Evolutionary conservation across 2,113 vertebrate genomes (phyloP), one percentile per base, ranked within the genome.

Genomic region (Rhea americana): DNA sequence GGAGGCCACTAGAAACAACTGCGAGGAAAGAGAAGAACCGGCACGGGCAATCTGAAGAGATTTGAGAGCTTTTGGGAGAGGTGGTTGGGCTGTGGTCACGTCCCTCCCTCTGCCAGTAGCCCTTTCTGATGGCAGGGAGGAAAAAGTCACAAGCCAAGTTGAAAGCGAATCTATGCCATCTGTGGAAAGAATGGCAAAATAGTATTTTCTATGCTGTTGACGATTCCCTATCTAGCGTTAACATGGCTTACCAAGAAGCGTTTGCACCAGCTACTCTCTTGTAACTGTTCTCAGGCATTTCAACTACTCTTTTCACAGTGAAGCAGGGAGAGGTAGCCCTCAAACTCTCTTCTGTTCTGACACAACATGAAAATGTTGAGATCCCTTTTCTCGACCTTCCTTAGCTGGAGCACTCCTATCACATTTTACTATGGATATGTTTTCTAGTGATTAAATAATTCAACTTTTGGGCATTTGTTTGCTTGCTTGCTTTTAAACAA

Each of bases 21-120:
- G 25, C 18, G 16, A 35, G 11, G 24, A 24, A 8, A 9, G 7
- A 25, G 47, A n/a, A n/a, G 67, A 11, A n/a, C 13, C 6, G 7
- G 9, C 22, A 53, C 20, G 11, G 20, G 47, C 9, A 62, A 70
- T 82, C 39, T 6, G 63, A 78, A 37, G 41, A 19, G 39, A 67
- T 35, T 35, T 35, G 35, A 25, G 48, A 66, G 63, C 15, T 28
- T 5, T 13, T 11, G 10, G 10, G 45, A 25, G 22, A 4, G 26
- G 16, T 22, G 4, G 4, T 30, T 41, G 73, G 14, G 45, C 10
- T 30, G 11, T 56, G 32, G 53, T 20, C 3, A 1, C 2, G 5
- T 61, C 41, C 66, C 61, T 47, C 51, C 58, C 5, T 2, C 62
- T 18, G 7, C 14, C 58, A 68, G 62, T 67, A 78, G 87, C 66